A percentile compares a stretch with the other conserved stretches of the same genome.
Evolutionary conservation across 2,888 invertebrate genomes (phyloP).

Genomic region (Coenonympha glycerion): DNA sequence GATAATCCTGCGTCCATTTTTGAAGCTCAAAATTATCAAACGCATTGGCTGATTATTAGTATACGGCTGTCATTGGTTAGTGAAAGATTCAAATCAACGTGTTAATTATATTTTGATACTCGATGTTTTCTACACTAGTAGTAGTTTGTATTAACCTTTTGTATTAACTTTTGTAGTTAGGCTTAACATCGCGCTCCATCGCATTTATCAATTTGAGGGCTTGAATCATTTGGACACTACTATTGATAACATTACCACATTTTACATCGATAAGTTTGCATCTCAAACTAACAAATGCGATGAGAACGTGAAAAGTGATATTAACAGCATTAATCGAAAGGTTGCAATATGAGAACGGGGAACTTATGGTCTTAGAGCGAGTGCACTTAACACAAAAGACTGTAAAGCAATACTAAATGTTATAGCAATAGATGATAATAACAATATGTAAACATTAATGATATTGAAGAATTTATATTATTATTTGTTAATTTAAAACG

Average conservation of each 20-base stretch:
- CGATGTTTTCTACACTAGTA: conserved; percentile 73
- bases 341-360: conserved; percentile 7
- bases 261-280: conserved; percentile 12
- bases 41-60: conserved; percentile 72
- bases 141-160: conserved; percentile 61
- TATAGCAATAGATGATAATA: conserved; percentile 1
- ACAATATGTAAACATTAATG: background rate
- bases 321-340: conserved; percentile 26
- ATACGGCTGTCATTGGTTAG: conserved; percentile 76
- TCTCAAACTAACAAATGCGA: conserved; percentile 47
- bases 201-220: conserved; percentile 51
- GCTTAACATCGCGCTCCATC: conserved; percentile 49
- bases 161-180: conserved; percentile 58
- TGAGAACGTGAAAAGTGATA: conserved; percentile 48
- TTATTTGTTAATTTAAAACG: no score
- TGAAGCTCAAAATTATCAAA: conserved; percentile 61
- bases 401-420: conserved; percentile 13
- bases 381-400: conserved; percentile 18
- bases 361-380: conserved; percentile 14
- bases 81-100: conserved; percentile 68
- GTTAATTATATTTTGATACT: conserved; percentile 76
- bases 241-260: conserved; percentile 30
- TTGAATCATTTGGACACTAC: conserved; percentile 30
- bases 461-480: background rate
- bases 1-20: conserved; percentile 43